Base-by-base conservation (phyloP, 1,140 invertebrate species). In the Homalodisca vitripennis region DNA sequence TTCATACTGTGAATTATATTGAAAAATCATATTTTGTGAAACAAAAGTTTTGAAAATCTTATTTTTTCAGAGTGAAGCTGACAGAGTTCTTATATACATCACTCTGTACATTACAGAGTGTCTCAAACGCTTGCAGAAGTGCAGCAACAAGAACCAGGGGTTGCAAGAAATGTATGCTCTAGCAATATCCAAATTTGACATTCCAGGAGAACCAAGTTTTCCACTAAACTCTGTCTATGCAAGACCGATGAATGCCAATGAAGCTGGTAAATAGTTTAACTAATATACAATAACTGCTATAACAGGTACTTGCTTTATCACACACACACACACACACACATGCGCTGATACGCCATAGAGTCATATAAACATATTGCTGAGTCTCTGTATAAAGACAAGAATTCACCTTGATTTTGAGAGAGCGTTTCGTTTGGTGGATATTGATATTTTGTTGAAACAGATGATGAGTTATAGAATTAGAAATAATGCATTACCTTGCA, bases 91-190 rank as follows among this genome's bases (percentile, higher is more conserved):
- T 2, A 99, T 99, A 72, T 99, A 99, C 77, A 88, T 99, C 31
- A 99, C 96, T 0, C 81, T 99, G n/a, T 99, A 99, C 78, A 96
- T 99, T 72, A 98, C 94, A 0, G 98, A 99, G 81, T 99, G 98
- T 78, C 82, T 99, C 46, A 99, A 99, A 77, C 92, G 91, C 76
- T 80, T 99, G 14, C 94, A 97, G 78, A 94, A 93, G 77, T 98
- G 95, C 78, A 86, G 88, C 1, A 93, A 87, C 69, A 96, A 95
- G 78, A 90, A 88, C 74, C 92, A 97, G 79, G 97, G 91, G 0
- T 84, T 88, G 72, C 95, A 98, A 78, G 98, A 99, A 78, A 95
- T 99, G 92, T 95, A 97, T 78, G 90, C 94, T 41, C 82, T 99
- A 66, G 97, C 96, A 1, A 93, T 98, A 73, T 92, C 93, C 0